Percentiles rank a stretch among this genome's conserved stretches.
Evolutionary conservation across 2,113 vertebrate species (phyloP).

Genomic region (Cheirogaleus medius): DNA sequence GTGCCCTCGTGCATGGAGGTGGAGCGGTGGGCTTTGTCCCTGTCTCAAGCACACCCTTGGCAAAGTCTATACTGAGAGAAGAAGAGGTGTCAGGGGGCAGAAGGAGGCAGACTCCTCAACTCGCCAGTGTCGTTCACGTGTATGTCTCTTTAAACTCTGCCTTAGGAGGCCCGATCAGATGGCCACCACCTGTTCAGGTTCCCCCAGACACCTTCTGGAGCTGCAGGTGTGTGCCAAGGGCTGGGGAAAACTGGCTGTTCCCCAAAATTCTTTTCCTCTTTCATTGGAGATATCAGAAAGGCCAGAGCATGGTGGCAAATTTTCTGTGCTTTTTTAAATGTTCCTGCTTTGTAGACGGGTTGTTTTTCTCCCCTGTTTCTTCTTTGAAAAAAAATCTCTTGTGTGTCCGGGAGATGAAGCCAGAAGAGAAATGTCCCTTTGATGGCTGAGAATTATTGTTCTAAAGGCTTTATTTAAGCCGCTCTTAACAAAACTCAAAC

Average conservation of each 20-base stretch:
- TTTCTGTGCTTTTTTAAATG: neutral
- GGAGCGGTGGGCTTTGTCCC: neutral
- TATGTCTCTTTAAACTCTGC: conserved; percentile 18
- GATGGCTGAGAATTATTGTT: conserved; percentile 65
- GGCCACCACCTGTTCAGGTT: neutral
- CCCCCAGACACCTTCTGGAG: neutral
- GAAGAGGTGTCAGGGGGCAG: neutral
- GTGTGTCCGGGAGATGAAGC: conserved; percentile 48
- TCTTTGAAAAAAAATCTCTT: neutral
- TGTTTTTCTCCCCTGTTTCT: neutral
- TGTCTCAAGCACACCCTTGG: neutral
- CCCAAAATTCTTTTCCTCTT: neutral
- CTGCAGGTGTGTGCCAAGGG: neutral
- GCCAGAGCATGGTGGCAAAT: neutral
- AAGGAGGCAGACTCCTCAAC: neutral
- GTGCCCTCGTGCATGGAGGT: neutral
- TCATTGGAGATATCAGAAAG: neutral
- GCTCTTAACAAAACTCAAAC: conserved; percentile 64
- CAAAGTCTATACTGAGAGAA: neutral
- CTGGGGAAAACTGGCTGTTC: neutral
- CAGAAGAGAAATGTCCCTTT: conserved; percentile 56
- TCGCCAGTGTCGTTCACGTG: neutral
- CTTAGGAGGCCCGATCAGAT: neutral
- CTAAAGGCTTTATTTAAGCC: conserved; percentile 71
- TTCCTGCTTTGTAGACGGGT: neutral